Base-by-base conservation (phyloP, 2,888 invertebrate species). In the Noctua comes region DNA sequence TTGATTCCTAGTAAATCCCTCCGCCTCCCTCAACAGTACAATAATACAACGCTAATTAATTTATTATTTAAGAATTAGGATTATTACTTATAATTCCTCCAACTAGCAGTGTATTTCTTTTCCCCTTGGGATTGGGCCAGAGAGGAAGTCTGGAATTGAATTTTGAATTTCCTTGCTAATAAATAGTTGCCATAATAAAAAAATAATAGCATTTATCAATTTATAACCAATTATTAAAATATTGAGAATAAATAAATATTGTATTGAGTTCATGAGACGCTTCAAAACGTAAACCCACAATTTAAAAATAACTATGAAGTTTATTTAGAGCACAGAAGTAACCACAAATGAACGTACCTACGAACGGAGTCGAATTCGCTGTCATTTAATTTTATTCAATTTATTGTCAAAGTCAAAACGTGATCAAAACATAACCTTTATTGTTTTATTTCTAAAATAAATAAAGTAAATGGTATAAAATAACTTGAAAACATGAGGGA, bases 401-500 rank as follows among this genome's bases (percentile, higher is more conserved):
- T n/a, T 21, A 18, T 21, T 71, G 40, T 78, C 51, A n/a, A 36
- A 59, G 84, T 59, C 69, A 83, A 68, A 82, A 76, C 76, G 82
- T 82, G 85, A 79, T 71, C 83, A 68, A 83, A 88, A 85, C 80
- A 76, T 88, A 87, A 88, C 89, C 87, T 79, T 6, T n/a, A 0
- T 8, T 51, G 3, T 43, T 54, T 36, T 16, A 13, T 36, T 73
- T 77, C 3, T 51, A 11, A 73, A 82, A 62, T 59, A 64, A 54
- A 40, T 51, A 36, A 21, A 27, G 16, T 72, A 57, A 73, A 78
- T 82, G 57, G 1, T 62, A 31, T 66, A 68, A 76, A 62, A n/a
- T 27, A 71, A 18, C 36, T 68, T 74, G 40, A 18, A 65, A 93
- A 93, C 91, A 97, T 98, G 97, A 97, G 97, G 90, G 98, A 98